Evolutionary conservation across 2,888 invertebrate genomes (phyloP), one percentile per base, ranked within the genome.

Genomic region (Craniophora ligustri): DNA sequence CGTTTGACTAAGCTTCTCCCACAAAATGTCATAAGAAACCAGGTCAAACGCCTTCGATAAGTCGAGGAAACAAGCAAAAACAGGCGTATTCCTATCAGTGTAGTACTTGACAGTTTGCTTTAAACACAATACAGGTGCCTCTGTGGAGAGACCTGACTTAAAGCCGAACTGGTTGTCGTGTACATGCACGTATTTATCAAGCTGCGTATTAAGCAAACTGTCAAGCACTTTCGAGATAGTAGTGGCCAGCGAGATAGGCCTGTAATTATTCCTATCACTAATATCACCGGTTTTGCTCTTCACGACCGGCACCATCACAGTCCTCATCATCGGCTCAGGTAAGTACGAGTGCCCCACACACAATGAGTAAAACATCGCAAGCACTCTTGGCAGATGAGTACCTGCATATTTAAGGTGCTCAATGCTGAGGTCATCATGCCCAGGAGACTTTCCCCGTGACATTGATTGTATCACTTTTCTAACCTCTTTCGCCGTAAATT

Each of bases 81-180:
- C 31, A 10, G 58, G 48, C n/a, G 62, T 62, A n/a, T 45, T 53
- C 1, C 57, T 13, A 30, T 50, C 21, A 8, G 38, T 51, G 13
- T 44, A 48, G 34, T 48, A 38, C 18, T 21, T 44, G 35, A 65
- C 61, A 45, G 31, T 47, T 10, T 66, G 60, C 64, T 67, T 65
- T n/a, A 67, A 38, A 47, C 60, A 55, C 53, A 68, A 30, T 14
- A 68, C 47, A 13, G 67, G 64, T 35, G 42, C 56, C 16, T 68
- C 67, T 6, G 67, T 68, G 4, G 65, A 67, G 11, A 67, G 26
- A 11, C 46, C 38, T 0, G 66, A 23, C 21, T 56, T 28, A 38
- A 74, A 74, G 3, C 67, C 68, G 19, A 75, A 70, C 34, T 74
- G 68, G 11, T 51, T 58, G 30, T 70, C 63, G 28, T 74, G 66